Base-by-base conservation (phyloP, 2,888 invertebrate species). In the Rhopalosiphum nymphaeae region DNA sequence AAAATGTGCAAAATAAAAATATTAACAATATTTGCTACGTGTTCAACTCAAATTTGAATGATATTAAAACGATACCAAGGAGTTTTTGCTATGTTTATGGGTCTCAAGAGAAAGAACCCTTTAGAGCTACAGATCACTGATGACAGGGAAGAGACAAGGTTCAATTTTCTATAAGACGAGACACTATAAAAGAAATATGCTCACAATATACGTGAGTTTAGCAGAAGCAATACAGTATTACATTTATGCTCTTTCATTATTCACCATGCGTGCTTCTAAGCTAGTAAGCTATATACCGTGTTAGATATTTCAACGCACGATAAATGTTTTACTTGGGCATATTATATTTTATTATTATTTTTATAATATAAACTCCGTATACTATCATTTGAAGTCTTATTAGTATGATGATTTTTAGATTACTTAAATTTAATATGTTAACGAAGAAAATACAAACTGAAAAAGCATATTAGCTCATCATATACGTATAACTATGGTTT, bases 121-220 rank as follows among this genome's bases (percentile, higher is more conserved):
- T 53, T 11, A 36, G 26, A 78, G 53, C 53, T n/a, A 10, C 26
- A 78, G 78, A n/a, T 26, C 49, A 42, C 26, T 13, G 46, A 36
- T 29, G 42, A 78, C 42, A 49, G 29, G 57, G 29, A 21, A 42
- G 25, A 9, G 57, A 86, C 16, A 29, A 36, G 29, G 88, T 36
- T 92, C 49, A n/a, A 88, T 92, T 67, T 92, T 92, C 92, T 67
- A 88, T 49, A 88, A 78, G 29, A 88, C 53, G 29, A 88, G 46
- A 92, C 67, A 29, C 42, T 21, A 21, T 67, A 67, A 88, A 67
- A 88, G 67, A 29, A 42, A 92, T 16, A 78, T 78, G 78, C 21
- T 78, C 78, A 36, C 78, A 25, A 36, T 36, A 49, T 57, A 44
- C 86, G n/a, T 25, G 36, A 21, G 85, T 42, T 26, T 49, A 13